Evolutionary conservation across 2,113 vertebrate species (phyloP).

Genomic region (Catagonus wagneri): DNA sequence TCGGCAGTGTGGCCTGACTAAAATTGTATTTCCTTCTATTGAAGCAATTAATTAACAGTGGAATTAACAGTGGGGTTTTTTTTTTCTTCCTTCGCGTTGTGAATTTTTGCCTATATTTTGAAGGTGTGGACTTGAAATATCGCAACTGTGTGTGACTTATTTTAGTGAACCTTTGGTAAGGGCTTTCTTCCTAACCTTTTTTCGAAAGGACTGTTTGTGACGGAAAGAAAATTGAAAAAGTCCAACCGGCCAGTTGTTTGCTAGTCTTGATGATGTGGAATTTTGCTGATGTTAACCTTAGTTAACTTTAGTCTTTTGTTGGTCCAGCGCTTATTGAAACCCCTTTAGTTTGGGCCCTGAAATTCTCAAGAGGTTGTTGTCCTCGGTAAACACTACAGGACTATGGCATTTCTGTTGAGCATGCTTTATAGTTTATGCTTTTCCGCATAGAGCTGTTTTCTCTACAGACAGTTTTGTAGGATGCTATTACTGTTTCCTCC

Average conservation of each 20-base stretch:
- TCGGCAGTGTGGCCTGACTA: background rate
- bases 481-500: background rate
- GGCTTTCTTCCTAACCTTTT: background rate
- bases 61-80: background rate
- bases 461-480: background rate
- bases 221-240: background rate
- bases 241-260: background rate
- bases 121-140: background rate
- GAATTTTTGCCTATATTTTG: background rate
- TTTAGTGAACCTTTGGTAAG: background rate
- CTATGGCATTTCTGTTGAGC: background rate
- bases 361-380: background rate
- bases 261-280: background rate
- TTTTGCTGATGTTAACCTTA: background rate
- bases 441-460: background rate
- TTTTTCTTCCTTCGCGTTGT: background rate
- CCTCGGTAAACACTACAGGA: background rate
- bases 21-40: background rate
- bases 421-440: background rate
- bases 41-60: background rate
- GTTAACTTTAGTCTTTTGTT: conserved; percentile 1
- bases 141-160: background rate
- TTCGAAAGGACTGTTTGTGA: background rate
- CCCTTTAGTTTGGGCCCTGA: background rate
- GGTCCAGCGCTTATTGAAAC: background rate